A percentile compares a stretch with the other conserved stretches of the same genome.
These are phyloP conservation scores for Gopherus evgoodei DNA, from an alignment of 2,113 vertebrate species.

Conservation along the genomic window DNA sequence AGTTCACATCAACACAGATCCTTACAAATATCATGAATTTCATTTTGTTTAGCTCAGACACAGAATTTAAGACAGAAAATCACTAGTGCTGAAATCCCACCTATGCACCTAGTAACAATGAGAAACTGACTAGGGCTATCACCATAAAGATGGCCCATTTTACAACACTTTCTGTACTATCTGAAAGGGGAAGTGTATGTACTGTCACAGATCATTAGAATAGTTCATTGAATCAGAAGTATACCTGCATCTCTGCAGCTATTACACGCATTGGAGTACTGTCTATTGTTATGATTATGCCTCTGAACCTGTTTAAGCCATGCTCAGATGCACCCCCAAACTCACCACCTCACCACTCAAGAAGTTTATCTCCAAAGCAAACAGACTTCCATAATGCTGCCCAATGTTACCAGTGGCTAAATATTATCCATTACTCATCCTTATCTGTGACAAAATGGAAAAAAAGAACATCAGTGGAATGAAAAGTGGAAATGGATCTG, in stretches of 20 bases:
- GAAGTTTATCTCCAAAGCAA: not conserved
- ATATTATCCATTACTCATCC: not conserved
- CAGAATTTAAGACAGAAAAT: not conserved
- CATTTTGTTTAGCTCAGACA: not conserved
- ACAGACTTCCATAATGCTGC: not conserved
- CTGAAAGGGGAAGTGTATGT: not conserved
- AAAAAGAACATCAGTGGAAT: not conserved
- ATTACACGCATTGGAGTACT: not conserved
- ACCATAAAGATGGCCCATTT: not conserved
- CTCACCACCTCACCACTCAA: not conserved
- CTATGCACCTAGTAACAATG: not conserved
- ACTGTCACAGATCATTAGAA: not conserved
- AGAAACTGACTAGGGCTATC: not conserved
- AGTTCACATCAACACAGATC: not conserved
- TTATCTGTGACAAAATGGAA: not conserved
- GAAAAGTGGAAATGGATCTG: not conserved
- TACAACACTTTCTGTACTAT: not conserved
- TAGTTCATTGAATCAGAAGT: not conserved
- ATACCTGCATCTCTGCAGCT: not conserved
- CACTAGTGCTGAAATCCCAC: not conserved
- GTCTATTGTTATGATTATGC: not conserved
- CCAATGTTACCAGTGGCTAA: not conserved
- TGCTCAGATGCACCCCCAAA: not conserved
- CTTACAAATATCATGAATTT: not conserved
- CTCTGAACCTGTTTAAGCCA: not conserved